A percentile compares a stretch with the other conserved stretches of the same genome.
Evolutionary conservation across 2,888 invertebrate genomes (phyloP).

Genomic region (Endotricha flammealis): DNA sequence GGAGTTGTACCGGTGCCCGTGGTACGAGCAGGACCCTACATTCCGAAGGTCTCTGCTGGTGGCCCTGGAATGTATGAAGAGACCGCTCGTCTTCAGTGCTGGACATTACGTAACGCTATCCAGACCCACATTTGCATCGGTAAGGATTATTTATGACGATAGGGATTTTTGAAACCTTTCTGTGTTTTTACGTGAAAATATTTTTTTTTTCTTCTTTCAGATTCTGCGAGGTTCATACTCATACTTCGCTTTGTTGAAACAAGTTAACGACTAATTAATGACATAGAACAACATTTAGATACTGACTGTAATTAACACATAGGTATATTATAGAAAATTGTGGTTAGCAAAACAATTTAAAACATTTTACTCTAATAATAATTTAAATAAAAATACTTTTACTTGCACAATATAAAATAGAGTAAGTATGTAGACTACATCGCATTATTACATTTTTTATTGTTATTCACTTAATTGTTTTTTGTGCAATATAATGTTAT

Average conservation of each 20-base stretch:
- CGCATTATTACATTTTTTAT: too few relatives aligned
- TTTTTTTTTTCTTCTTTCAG: conserved; percentile 36
- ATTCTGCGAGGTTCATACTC: conserved; percentile 65
- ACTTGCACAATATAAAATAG: too few relatives aligned
- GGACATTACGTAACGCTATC: conserved; percentile 73
- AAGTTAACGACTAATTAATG: conserved; percentile 40
- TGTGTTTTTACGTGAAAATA: neutral
- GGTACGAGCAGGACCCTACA: conserved; percentile 67
- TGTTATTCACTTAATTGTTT: too few relatives aligned
- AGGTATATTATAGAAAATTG: too few relatives aligned
- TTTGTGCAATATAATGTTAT: too few relatives aligned
- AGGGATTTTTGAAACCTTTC: neutral
- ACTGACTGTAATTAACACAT: too few relatives aligned
- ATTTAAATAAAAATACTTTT: too few relatives aligned
- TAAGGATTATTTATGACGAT: too few relatives aligned
- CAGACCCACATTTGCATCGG: conserved; percentile 71
- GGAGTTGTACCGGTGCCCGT: conserved; percentile 71
- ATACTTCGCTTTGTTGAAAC: conserved; percentile 64
- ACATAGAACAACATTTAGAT: too few relatives aligned
- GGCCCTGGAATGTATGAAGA: conserved; percentile 71
- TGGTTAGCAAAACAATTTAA: too few relatives aligned
- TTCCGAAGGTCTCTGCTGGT: conserved; percentile 63
- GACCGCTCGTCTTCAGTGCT: conserved; percentile 66
- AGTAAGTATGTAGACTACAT: too few relatives aligned
- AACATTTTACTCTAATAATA: too few relatives aligned